Evolutionary conservation across 2,888 invertebrate species (phyloP).

Genomic region (Pycnomerus fuliginosus): DNA sequence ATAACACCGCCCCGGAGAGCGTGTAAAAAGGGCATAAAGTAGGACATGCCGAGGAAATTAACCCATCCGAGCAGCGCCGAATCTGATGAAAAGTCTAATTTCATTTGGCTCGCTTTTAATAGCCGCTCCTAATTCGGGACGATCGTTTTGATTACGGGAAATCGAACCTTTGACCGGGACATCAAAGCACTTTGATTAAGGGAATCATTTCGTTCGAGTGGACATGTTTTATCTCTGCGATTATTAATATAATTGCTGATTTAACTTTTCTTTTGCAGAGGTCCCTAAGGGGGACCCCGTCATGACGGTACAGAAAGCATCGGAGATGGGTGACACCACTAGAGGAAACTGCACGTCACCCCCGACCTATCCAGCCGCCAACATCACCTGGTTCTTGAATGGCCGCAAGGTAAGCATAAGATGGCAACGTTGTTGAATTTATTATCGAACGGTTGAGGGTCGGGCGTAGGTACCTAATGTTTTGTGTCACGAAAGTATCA

Average conservation of each 20-base stretch:
- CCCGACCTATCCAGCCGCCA: slow-evolving; percentile 66
- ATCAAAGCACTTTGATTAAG: background rate
- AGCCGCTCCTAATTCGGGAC: background rate
- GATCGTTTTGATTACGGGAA: slow-evolving; percentile 2
- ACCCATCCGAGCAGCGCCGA: slow-evolving; percentile 34
- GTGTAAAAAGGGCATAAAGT: slow-evolving; percentile 38
- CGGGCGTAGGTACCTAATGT: too few species aligned
- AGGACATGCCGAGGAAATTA: slow-evolving; percentile 39
- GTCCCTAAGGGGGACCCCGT: slow-evolving; percentile 67
- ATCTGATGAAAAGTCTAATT: slow-evolving; percentile 31
- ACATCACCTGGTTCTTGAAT: slow-evolving; percentile 71
- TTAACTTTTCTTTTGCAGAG: slow-evolving; percentile 56
- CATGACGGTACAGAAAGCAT: too few species aligned
- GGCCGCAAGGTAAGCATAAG: slow-evolving; percentile 57
- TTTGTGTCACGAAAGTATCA: slow-evolving; percentile 1
- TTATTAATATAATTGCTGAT: too few species aligned
- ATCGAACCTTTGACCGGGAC: background rate
- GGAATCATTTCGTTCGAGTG: background rate
- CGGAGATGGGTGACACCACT: slow-evolving; percentile 67
- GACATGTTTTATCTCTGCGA: background rate
- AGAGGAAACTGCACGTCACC: slow-evolving; percentile 70
- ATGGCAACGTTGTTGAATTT: background rate
- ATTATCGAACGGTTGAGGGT: too few species aligned
- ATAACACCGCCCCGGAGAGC: slow-evolving; percentile 35
- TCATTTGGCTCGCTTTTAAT: slow-evolving; percentile 13